phyloP scores from a whole-genome alignment of 2,113 vertebrate genomes.

The Ceyx margarethae region DNA sequence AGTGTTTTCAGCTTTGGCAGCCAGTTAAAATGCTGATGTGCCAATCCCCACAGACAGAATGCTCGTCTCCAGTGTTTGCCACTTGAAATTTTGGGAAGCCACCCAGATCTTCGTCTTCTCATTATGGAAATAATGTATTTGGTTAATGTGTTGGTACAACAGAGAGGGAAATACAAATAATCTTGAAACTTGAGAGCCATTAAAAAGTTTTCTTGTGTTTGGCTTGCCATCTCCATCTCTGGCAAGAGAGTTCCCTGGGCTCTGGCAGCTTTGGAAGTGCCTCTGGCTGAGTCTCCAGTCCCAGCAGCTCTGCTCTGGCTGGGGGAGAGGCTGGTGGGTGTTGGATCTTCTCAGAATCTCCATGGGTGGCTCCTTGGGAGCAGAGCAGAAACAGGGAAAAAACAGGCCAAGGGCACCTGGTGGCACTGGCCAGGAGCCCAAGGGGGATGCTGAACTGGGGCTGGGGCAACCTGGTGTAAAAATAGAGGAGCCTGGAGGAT shows the following conservation, averaged over 20 bases:
- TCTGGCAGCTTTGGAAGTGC: background rate
- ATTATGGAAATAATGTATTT: slow-evolving; percentile 68
- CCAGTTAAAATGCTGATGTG: slow-evolving; percentile 51
- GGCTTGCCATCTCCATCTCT: background rate
- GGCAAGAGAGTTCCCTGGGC: fast-evolving
- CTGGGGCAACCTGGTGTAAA: too few species aligned
- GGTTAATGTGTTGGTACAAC: slow-evolving; percentile 58
- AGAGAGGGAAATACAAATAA: slow-evolving; percentile 65
- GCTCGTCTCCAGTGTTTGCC: slow-evolving; percentile 62
- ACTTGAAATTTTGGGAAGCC: slow-evolving; percentile 68
- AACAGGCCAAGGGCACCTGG: background rate
- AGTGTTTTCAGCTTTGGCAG: slow-evolving; percentile 16
- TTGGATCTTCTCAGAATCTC: background rate
- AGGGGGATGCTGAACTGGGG: background rate
- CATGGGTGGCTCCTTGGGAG: fast-evolving
- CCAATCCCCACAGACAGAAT: slow-evolving; percentile 44
- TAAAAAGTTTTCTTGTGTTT: background rate
- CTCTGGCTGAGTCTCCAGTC: background rate
- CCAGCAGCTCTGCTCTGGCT: background rate
- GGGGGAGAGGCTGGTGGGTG: fast-evolving
- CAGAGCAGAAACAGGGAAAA: fast-evolving
- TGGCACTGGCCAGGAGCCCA: background rate
- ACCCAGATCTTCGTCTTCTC: slow-evolving; percentile 69
- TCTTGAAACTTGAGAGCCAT: slow-evolving; percentile 40
- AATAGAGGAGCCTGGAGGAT: background rate